Conservation (phyloP, 92 coral and sea anemone species). For the Metridium senile region DNA sequence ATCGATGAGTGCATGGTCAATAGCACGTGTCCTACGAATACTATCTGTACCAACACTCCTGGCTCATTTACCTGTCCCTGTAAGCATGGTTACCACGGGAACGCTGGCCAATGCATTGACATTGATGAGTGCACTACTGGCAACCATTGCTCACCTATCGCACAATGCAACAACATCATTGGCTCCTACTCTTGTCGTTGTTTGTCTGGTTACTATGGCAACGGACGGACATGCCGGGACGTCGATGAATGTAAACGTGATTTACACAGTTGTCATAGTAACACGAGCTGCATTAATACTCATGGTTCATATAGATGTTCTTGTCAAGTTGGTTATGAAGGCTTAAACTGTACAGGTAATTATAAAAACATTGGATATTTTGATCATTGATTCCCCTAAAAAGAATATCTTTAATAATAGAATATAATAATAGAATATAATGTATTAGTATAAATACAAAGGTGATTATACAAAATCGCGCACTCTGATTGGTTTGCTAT, state of each 20-base stretch:
- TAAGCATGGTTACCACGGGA: conserved; percentile 42
- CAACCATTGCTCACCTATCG: conserved; percentile 29
- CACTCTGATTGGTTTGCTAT: no score
- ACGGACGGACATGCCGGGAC: conserved; percentile 51
- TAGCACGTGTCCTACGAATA: conserved; percentile 14
- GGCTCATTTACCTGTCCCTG: conserved; percentile 39
- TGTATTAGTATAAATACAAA: no score
- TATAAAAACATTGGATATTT: no score
- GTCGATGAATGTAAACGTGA: conserved; percentile 46
- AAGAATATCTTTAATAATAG: no score
- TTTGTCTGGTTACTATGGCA: conserved; percentile 41
- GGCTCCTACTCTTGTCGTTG: conserved; percentile 39
- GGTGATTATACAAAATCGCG: no score
- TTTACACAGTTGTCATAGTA: conserved; percentile 25
- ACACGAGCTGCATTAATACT: conserved; percentile 42
- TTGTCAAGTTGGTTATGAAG: conserved; percentile 44
- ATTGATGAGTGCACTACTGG: conserved; percentile 27
- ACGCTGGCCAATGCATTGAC: conserved; percentile 39
- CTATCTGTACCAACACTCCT: conserved; percentile 28
- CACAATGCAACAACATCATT: conserved; percentile 32
- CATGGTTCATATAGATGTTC: conserved; percentile 39
- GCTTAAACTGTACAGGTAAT: conserved; percentile 27
- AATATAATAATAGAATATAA: no score
- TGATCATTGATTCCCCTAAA: no score
- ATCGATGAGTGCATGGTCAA: conserved; percentile 20